These are phyloP conservation scores for Fissipunctia ypsillon DNA, from an alignment of 2,888 invertebrate genomes.

Conservation along the genomic window DNA sequence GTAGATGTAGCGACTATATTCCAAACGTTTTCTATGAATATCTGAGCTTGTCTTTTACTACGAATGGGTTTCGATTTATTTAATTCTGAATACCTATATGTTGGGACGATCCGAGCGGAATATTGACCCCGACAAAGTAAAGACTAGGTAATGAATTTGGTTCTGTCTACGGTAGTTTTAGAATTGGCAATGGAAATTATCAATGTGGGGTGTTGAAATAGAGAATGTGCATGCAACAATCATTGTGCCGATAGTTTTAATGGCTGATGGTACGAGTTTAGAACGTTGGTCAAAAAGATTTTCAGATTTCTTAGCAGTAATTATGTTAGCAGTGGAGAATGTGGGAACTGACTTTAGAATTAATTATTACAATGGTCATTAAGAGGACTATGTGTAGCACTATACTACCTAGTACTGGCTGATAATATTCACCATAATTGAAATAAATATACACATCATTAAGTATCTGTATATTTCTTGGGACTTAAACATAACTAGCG, in stretches of 20 bases:
- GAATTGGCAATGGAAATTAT: not conserved
- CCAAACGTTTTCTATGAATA: slow-evolving; percentile 73
- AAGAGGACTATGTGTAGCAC: not conserved
- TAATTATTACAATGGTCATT: not conserved
- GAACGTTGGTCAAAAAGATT: not conserved
- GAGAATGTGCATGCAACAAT: not conserved
- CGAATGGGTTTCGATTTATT: slow-evolving; percentile 66
- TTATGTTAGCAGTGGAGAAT: not conserved
- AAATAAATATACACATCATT: no score
- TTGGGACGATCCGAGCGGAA: slow-evolving; percentile 46
- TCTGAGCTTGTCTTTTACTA: slow-evolving; percentile 61
- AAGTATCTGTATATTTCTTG: no score
- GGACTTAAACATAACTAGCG: no score
- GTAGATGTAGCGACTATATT: slow-evolving; percentile 67
- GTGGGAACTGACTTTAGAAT: not conserved
- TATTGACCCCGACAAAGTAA: slow-evolving; percentile 46
- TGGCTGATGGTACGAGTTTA: not conserved
- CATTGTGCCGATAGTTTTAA: not conserved
- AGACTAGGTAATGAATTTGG: slow-evolving; percentile 30
- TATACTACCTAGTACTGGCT: no score
- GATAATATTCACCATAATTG: no score
- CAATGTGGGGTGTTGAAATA: not conserved
- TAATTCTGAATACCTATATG: slow-evolving; percentile 65
- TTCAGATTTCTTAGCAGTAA: not conserved
- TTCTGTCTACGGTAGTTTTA: not conserved